Percentiles rank a stretch among this genome's conserved stretches.
These are phyloP conservation scores for Conus ventricosus DNA, from an alignment of 1,140 invertebrate species.

Conservation along the genomic window DNA sequence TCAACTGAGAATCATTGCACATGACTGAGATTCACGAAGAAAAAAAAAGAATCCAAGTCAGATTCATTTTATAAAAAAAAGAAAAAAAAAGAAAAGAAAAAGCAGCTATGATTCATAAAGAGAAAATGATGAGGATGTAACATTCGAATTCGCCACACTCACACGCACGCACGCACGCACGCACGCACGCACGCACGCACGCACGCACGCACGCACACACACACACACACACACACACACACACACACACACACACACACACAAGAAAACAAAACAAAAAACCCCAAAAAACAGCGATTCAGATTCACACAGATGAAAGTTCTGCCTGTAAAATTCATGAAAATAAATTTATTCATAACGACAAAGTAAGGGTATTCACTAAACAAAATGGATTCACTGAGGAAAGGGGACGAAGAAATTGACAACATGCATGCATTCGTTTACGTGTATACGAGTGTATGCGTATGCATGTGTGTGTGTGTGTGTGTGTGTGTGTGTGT, in stretches of 20 bases:
- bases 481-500: conserved; percentile 3
- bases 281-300: too few relatives aligned
- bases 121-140: neutral
- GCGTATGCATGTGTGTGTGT: neutral
- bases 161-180: conserved; percentile 22
- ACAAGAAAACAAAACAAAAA: neutral
- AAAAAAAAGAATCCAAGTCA: neutral
- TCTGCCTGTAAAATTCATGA: too few relatives aligned
- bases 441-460: too few relatives aligned
- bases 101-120: too few relatives aligned
- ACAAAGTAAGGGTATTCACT: neutral
- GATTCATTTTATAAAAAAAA: too few relatives aligned
- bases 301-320: too few relatives aligned
- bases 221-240: conserved; percentile 21
- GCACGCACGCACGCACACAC: conserved; percentile 5
- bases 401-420: too few relatives aligned
- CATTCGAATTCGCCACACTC: neutral
- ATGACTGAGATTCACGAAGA: neutral
- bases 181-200: conserved; percentile 11
- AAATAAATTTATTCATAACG: neutral
- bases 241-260: conserved; percentile 13
- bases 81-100: too few relatives aligned
- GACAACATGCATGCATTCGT: too few relatives aligned
- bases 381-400: too few relatives aligned
- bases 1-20: neutral